Evolutionary conservation across 1,140 invertebrate species (phyloP), one percentile per base, ranked within the genome.

Genomic region (Bombus fervidus): DNA sequence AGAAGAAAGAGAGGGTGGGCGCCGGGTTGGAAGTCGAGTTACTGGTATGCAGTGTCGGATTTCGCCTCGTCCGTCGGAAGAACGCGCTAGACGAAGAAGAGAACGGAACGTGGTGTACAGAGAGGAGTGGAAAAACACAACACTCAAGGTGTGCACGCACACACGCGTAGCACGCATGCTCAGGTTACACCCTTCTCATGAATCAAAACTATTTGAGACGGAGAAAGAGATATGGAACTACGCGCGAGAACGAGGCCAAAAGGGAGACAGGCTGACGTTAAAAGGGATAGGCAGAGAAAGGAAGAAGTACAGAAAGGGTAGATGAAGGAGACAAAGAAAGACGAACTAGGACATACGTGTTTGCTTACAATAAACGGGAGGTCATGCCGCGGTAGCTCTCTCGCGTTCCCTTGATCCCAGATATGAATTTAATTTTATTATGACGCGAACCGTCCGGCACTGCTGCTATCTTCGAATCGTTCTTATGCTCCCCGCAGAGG

Each of bases 21-120:
- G 78, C 66, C 83, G 69, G 68, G 81, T 66, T 87, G 86, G 84
- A 89, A 91, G 90, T 92, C 84, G 84, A 87, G 88, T 88, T 88
- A 90, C 91, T 92, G 90, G 91, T 89, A 92, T 90, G 88, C 89
- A 92, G 91, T 93, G 89, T 93, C 90, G 81, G 85, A 90, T 93
- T 93, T 93, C 93, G 88, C 79, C 76, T 89, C 87, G 87, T 92
- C 88, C 89, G 86, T 75, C 83, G 88, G 76, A 77, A 39, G 66
- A 86, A 74, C 81, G 41, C 64, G 80, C 53, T 71, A 88, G 85
- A 85, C 71, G 81, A 83, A 87, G 81, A 43, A 66, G 81, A 76
- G 74, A 43, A 87, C 62, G 85, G 76, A 74, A 85, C 69, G 74
- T 62, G 81, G 62, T 71, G 77, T 66, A 77, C 77, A 76, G 89